A percentile compares a stretch with the other conserved stretches of the same genome.
Conservation (phyloP, 2,888 invertebrate species). For the Macrostomum cliftonense region DNA sequence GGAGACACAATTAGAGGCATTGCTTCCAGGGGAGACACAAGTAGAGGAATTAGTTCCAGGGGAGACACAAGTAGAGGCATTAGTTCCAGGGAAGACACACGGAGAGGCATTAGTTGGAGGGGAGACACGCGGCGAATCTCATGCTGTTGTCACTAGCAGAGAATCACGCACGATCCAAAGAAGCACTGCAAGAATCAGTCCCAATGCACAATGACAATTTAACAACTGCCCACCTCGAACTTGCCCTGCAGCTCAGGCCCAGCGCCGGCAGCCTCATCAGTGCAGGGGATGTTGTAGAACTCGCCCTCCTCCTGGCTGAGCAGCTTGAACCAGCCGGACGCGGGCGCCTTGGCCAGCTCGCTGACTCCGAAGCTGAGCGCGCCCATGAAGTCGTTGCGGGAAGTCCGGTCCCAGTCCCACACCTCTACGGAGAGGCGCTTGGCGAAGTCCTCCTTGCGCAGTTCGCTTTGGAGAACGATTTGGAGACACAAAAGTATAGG, state of each 20-base stretch:
- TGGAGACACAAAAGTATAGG: too few relatives aligned
- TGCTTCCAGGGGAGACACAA: too few relatives aligned
- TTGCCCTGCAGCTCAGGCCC: constrained; percentile 51
- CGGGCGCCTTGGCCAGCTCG: constrained; percentile 39
- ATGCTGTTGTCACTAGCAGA: too few relatives aligned
- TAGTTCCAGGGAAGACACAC: too few relatives aligned
- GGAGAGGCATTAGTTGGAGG: too few relatives aligned
- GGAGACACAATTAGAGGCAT: too few relatives aligned
- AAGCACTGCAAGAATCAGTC: too few relatives aligned
- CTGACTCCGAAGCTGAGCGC: constrained; percentile 73
- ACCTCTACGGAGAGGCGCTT: constrained; percentile 78
- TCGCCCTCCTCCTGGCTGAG: constrained; percentile 94
- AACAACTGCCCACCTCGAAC: constrained; percentile 25
- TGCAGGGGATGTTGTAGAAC: constrained; percentile 93
- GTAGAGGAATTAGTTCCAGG: too few relatives aligned
- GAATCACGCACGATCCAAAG: too few relatives aligned
- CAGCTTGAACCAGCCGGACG: constrained; percentile 91
- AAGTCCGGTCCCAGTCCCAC: constrained; percentile 99
- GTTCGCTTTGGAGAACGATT: constrained; percentile 46
- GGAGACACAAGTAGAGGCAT: too few relatives aligned
- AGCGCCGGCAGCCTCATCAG: constrained; percentile 63
- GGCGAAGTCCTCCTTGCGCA: constrained; percentile 84
- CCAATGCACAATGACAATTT: too few relatives aligned
- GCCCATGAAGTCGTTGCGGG: constrained; percentile 98
- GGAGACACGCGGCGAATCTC: too few relatives aligned